Percentiles rank a stretch among this genome's conserved stretches.
phyloP scores from a whole-genome alignment of 2,888 invertebrate species.

The Lithophane socia region DNA sequence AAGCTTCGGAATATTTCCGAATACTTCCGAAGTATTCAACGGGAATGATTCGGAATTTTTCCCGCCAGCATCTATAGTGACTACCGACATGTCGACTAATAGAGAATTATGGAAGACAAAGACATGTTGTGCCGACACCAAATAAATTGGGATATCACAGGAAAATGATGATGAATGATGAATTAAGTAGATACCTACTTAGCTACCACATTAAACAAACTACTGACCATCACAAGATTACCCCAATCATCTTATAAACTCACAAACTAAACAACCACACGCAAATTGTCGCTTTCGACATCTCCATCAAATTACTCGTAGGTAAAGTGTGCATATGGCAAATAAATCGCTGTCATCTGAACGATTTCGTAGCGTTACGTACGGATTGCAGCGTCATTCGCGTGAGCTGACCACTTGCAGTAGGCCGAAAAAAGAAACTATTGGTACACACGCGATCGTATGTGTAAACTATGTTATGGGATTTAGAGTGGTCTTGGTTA shows the following conservation, averaged over 20 bases:
- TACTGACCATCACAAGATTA: conserved; percentile 16
- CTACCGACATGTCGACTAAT: background rate
- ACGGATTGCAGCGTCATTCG: conserved; percentile 70
- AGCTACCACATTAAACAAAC: background rate
- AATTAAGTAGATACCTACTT: background rate
- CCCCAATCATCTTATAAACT: conserved; percentile 41
- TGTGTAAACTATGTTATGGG: background rate
- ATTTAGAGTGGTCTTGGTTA: conserved; percentile 15
- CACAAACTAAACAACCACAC: conserved; percentile 25
- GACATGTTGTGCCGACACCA: no score
- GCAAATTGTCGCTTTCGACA: conserved; percentile 68
- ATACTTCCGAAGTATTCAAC: no score
- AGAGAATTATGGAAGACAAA: no score
- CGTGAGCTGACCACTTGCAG: conserved; percentile 37
- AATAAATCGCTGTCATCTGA: conserved; percentile 80
- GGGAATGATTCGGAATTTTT: no score
- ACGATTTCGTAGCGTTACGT: conserved; percentile 73
- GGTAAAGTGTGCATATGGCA: conserved; percentile 80
- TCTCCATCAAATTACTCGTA: conserved; percentile 62
- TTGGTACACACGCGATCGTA: conserved; percentile 45
- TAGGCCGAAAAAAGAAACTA: conserved; percentile 19
- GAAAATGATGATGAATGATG: no score
- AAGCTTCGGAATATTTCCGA: no score
- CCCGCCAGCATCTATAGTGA: no score
- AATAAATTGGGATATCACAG: no score